Conservation (phyloP, 2,888 invertebrate genomes). For the Formica aserva region DNA sequence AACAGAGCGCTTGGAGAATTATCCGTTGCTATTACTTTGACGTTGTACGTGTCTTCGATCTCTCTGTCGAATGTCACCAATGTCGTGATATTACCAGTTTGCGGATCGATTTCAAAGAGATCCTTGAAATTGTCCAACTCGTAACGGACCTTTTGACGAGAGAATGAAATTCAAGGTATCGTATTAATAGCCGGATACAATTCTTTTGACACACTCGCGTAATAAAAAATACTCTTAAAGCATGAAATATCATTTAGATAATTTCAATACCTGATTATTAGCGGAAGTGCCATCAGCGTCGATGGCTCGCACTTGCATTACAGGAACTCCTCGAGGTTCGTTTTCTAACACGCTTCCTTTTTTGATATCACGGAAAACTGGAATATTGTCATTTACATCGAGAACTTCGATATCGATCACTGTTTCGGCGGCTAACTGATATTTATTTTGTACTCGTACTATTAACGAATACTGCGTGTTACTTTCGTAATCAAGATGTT, state of each 20-base stretch:
- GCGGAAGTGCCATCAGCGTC: slow-evolving; percentile 94
- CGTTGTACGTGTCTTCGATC: slow-evolving; percentile 93
- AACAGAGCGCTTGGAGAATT: slow-evolving; percentile 93
- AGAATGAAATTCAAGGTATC: neutral
- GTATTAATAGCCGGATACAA: slow-evolving; percentile 6
- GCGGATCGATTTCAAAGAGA: slow-evolving; percentile 93
- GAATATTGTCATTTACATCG: slow-evolving; percentile 97
- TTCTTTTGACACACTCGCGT: neutral
- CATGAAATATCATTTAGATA: neutral
- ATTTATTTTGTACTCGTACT: slow-evolving; percentile 93
- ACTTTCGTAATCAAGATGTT: slow-evolving; percentile 93
- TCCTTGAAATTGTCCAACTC: slow-evolving; percentile 90
- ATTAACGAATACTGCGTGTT: slow-evolving; percentile 94
- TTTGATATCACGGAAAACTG: slow-evolving; percentile 93
- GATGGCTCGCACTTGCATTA: slow-evolving; percentile 95
- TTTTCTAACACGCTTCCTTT: slow-evolving; percentile 95
- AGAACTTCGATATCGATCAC: slow-evolving; percentile 92
- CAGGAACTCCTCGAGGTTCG: slow-evolving; percentile 93
- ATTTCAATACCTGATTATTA: slow-evolving; percentile 89
- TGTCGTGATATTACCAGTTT: slow-evolving; percentile 96
- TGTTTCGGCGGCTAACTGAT: slow-evolving; percentile 92
- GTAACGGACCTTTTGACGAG: slow-evolving; percentile 89
- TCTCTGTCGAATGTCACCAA: slow-evolving; percentile 94
- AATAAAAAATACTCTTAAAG: neutral
- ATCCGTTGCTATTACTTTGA: slow-evolving; percentile 96